Evolutionary conservation across 2,888 invertebrate genomes (phyloP).

Genomic region (Cryptophagus acutangulus): DNA sequence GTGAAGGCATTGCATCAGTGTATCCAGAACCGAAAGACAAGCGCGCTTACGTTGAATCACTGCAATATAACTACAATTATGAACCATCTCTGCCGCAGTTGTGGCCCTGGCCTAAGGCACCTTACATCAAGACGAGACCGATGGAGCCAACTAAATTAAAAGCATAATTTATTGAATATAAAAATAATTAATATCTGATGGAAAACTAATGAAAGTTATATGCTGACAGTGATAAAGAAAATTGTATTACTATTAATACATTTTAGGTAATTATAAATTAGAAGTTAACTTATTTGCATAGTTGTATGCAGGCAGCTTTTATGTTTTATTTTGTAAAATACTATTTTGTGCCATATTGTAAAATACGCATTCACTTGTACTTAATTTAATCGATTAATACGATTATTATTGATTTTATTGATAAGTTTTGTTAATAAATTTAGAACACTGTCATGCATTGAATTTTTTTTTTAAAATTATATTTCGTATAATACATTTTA

Average conservation of each 20-base stretch:
- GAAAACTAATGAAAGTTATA: too few relatives aligned
- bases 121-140: conserved; percentile 40
- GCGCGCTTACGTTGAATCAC: conserved; percentile 62
- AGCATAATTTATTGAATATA: conserved; percentile 26
- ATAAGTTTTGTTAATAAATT: neutral
- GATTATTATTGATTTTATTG: neutral
- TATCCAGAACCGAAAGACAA: conserved; percentile 82
- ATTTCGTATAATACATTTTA: neutral
- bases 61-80: conserved; percentile 76
- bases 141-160: conserved; percentile 39
- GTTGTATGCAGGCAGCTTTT: too few relatives aligned
- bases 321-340: neutral
- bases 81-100: conserved; percentile 69
- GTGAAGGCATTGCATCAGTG: conserved; percentile 70
- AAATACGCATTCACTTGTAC: conserved; percentile 1
- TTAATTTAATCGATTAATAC: too few relatives aligned
- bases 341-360: neutral
- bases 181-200: too few relatives aligned
- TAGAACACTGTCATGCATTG: neutral
- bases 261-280: too few relatives aligned
- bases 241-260: too few relatives aligned
- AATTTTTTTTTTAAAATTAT: neutral
- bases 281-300: too few relatives aligned
- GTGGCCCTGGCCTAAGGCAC: conserved; percentile 56
- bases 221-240: conserved; percentile 7